These are phyloP conservation scores for Mamestra brassicae DNA, from an alignment of 2,888 invertebrate genomes.

Conservation along the genomic window DNA sequence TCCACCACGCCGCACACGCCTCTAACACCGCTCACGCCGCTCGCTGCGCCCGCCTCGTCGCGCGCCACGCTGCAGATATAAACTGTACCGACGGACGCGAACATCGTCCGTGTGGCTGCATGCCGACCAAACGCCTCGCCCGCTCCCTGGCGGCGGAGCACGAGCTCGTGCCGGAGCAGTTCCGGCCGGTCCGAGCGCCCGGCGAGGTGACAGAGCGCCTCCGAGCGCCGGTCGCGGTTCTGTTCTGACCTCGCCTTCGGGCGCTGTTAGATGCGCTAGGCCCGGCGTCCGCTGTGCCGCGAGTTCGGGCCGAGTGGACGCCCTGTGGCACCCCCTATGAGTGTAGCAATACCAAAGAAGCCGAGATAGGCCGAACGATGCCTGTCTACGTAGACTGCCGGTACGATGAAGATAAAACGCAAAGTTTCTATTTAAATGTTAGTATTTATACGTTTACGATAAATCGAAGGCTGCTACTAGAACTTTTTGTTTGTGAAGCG, in stretches of 20 bases:
- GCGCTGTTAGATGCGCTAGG: slow-evolving; percentile 73
- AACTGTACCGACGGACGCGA: slow-evolving; percentile 36
- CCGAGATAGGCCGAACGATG: slow-evolving; percentile 64
- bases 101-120: slow-evolving; percentile 30
- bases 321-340: slow-evolving; percentile 61
- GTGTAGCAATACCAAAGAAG: slow-evolving; percentile 83
- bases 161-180: slow-evolving; percentile 21
- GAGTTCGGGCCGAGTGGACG: slow-evolving; percentile 53
- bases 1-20: slow-evolving; percentile 81
- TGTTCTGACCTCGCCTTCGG: slow-evolving; percentile 54
- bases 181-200: slow-evolving; percentile 18
- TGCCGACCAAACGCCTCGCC: slow-evolving; percentile 30
- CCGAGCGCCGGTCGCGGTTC: slow-evolving; percentile 33
- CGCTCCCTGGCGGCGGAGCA: slow-evolving; percentile 3
- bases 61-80: slow-evolving; percentile 83
- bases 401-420: slow-evolving; percentile 73
- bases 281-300: slow-evolving; percentile 51
- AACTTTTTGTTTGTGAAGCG: slow-evolving; percentile 75
- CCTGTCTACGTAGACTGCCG: slow-evolving; percentile 72
- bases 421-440: slow-evolving; percentile 84
- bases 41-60: slow-evolving; percentile 69
- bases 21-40: slow-evolving; percentile 78
- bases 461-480: slow-evolving; percentile 85
- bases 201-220: slow-evolving; percentile 23
- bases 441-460: slow-evolving; percentile 75